Base-by-base conservation (phyloP, 2,797 vertebrate genomes). In the Cyprinodon diabolis region DNA sequence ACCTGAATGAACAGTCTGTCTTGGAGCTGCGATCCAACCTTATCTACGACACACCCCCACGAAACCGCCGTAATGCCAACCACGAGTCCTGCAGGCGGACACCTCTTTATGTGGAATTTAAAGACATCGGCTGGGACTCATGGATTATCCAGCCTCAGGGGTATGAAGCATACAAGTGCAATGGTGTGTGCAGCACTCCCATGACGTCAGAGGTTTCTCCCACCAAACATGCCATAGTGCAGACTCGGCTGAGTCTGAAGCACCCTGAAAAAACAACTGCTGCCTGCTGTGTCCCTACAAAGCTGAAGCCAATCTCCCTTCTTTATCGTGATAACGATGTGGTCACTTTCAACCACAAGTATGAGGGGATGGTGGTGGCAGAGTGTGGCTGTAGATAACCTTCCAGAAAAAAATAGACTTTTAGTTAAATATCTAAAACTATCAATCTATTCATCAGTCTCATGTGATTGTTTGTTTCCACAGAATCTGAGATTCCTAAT, bases 381-480 rank as follows among this genome's bases (percentile, higher is more conserved):
- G 97, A 99, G 87, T 98, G 96, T 17, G 98, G 97, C 78, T 99
- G 98, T 85, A 96, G 97, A 99, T 99, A 98, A 91, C 92, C 89
- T 92, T 90, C 93, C 56, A 91, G 82, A 90, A 43, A 85, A 23
- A 63, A 23, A 45, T 6, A 23, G 79, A 88, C 86, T 85, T 52
- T 84, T 55, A 55, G 48, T 74, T 54, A 6, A 79, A 51, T 11
- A 71, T 79, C 71, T 68, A 68, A 51, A 71, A 84, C 78, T 78
- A 69, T 80, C 77, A 74, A 68, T 78, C 68, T 75, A 43, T 75
- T 62, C 75, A 51, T 79, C 60, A 72, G 52, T 72, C 69, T 69
- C 12, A 13, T 45, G 21, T 45, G 40, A 21, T 65, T 37, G 48
- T 23, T 56, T 56, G 55, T 35, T 51, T 67, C 66, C 49, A 68